Base-by-base conservation (phyloP, 2,113 vertebrate species). In the Thamnophis sirtalis region DNA sequence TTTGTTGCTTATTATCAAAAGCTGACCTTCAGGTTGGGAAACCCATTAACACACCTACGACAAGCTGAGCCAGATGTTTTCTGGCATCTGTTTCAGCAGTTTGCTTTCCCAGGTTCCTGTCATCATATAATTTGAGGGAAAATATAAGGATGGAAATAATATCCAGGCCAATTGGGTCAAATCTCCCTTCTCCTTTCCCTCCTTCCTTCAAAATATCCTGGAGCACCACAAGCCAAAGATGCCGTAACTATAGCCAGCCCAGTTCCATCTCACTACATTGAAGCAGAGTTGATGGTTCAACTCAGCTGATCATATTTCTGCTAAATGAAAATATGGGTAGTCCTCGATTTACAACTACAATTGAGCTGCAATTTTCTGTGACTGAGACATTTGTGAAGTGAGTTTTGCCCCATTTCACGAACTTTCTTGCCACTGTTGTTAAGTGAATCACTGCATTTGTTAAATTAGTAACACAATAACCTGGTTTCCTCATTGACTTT, bases 101-200 rank as follows among this genome's bases (percentile, higher is more conserved):
- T 91, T 87, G 28, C 60, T 90, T 90, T 24, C 93, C 22, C 84
- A 90, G 86, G 6, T 10, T 73, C 38, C 90, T 48, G n/a, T 26
- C 3, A 8, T 4, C 10, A 26, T 21, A 80, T 92, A 73, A n/a
- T 48, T 49, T 63, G 1, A 28, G 49, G 49, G 4, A 33, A 87
- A 93, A 92, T 49, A 0, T 86, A 50, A 80, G 90, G 86, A 28
- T 91, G 28, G 1, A 93, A 86, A 92, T 58, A 94, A 93, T 89
- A 80, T 68, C 0, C 51, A 1, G 51, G 60, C 24, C 28, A 51
- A 2, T 11, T 73, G 49, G n/a, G 86, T 9, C 2, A 55, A 56
- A 58, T 54, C 90, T 87, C n/a, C 53, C 63, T 90, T 58, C 68
- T 9, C 63, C 9, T 28, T 63, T 19, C 3, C 9, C 9, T 63